These are phyloP conservation scores for Tubulanus polymorphus DNA, from an alignment of 2,888 invertebrate species.

Conservation along the genomic window DNA sequence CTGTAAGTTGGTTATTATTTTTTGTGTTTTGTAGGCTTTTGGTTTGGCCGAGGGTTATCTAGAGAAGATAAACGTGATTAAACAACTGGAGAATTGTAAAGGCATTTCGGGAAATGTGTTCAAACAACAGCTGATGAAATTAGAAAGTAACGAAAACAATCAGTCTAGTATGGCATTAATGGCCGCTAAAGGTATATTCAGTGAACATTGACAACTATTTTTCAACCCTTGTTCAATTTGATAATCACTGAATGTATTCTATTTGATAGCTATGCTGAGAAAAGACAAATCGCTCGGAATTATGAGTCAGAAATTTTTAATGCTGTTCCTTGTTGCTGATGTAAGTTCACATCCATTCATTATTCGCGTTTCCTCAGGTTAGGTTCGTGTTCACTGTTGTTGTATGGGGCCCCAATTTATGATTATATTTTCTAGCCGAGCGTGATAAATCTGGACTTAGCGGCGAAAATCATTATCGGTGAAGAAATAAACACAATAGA, in stretches of 20 bases:
- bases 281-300: conserved; percentile 67
- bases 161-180: not conserved
- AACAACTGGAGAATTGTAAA: conserved; percentile 30
- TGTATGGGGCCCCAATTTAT: not conserved
- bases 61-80: conserved; percentile 39
- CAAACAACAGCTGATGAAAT: not conserved
- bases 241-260: not conserved
- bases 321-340: conserved; percentile 67
- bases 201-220: not conserved
- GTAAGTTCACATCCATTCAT: conserved; percentile 50
- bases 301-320: conserved; percentile 68
- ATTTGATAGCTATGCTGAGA: conserved; percentile 32
- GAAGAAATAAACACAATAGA: conserved; percentile 58
- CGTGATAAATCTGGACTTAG: conserved; percentile 65
- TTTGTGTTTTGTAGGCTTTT: conserved; percentile 28
- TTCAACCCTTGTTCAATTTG: not conserved
- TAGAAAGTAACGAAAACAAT: conserved; percentile 3
- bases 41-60: conserved; percentile 42
- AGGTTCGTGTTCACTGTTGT: not conserved
- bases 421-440: conserved; percentile 56
- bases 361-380: conserved; percentile 1
- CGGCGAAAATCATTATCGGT: conserved; percentile 64
- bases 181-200: not conserved
- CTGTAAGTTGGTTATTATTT: not conserved
- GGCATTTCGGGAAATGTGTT: not conserved